Percentiles rank a stretch among this genome's conserved stretches.
Evolutionary conservation across 35 echinoderm and acorn worm genomes (phyloP).

Genomic region (Patiria miniata): DNA sequence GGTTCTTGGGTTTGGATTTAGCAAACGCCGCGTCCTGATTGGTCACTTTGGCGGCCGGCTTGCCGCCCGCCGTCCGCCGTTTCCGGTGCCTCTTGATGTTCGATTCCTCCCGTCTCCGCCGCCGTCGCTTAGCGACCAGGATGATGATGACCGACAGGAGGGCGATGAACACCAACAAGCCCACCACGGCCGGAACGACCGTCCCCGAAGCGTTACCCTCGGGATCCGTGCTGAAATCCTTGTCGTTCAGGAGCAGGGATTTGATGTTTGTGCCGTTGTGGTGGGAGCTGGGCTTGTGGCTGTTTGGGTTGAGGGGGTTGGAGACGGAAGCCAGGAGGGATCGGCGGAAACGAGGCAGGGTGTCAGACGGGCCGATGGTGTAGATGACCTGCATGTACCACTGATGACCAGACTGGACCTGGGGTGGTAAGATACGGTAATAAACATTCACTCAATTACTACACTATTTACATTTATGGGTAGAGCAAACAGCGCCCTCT

Average conservation of each 20-base stretch:
- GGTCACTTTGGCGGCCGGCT: not conserved
- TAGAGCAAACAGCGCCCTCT: too few species aligned
- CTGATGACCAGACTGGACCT: slow-evolving; percentile 97
- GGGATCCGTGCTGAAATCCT: slow-evolving; percentile 19
- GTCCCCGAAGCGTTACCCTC: slow-evolving; percentile 10
- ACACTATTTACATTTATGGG: not conserved
- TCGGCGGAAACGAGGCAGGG: slow-evolving; percentile 60
- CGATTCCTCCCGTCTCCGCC: not conserved
- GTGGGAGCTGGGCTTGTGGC: slow-evolving; percentile 13
- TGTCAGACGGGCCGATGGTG: slow-evolving; percentile 85
- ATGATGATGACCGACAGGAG: slow-evolving; percentile 56
- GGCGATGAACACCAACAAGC: slow-evolving; percentile 42
- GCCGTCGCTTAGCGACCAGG: slow-evolving; percentile 36
- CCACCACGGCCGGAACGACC: slow-evolving; percentile 47
- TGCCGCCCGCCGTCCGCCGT: not conserved
- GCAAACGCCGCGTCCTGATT: not conserved
- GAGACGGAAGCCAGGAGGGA: slow-evolving; percentile 71
- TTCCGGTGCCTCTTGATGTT: slow-evolving; percentile 44
- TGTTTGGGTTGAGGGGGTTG: slow-evolving; percentile 33
- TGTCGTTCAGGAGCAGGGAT: slow-evolving; percentile 49
- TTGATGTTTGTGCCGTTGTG: slow-evolving; percentile 95
- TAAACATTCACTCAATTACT: not conserved
- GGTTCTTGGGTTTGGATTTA: not conserved
- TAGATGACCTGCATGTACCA: slow-evolving; percentile 99
- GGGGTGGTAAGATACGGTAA: not conserved